Percentiles rank a stretch among this genome's conserved stretches.
Evolutionary conservation across 2,888 invertebrate species (phyloP).

Genomic region (Nephrotoma appendiculata): DNA sequence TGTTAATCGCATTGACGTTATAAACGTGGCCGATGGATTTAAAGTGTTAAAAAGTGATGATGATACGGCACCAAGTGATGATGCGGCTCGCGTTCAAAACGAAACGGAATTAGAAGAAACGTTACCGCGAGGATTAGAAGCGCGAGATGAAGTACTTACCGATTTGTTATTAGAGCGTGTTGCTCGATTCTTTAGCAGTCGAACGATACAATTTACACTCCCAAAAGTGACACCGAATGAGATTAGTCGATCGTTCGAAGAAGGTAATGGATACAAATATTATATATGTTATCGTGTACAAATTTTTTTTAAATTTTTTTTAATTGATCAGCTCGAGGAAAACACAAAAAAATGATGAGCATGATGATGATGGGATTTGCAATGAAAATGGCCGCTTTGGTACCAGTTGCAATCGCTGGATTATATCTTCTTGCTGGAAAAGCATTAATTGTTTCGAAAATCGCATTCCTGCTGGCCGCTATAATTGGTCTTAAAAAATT

Average conservation of each 20-base stretch:
- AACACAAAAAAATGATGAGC: constrained; percentile 84
- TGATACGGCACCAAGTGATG: constrained; percentile 11
- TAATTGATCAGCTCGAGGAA: constrained; percentile 48
- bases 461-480: constrained; percentile 64
- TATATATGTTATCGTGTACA: neutral
- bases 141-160: constrained; percentile 51
- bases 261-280: constrained; percentile 38
- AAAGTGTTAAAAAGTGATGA: constrained; percentile 45
- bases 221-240: constrained; percentile 57
- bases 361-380: constrained; percentile 83
- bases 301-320: constrained; percentile 18
- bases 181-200: constrained; percentile 55
- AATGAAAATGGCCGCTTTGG: constrained; percentile 70
- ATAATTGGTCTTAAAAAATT: constrained; percentile 74
- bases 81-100: constrained; percentile 33
- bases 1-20: constrained; percentile 53
- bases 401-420: constrained; percentile 65
- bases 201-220: constrained; percentile 60
- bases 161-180: constrained; percentile 56
- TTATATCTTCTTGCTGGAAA: constrained; percentile 72
- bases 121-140: constrained; percentile 48
- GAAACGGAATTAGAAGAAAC: constrained; percentile 56
- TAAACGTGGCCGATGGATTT: constrained; percentile 48
- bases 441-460: constrained; percentile 65
- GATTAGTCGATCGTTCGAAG: constrained; percentile 54